Evolutionary conservation across 2,113 vertebrate genomes (phyloP).

Genomic region (Larimichthys crocea): DNA sequence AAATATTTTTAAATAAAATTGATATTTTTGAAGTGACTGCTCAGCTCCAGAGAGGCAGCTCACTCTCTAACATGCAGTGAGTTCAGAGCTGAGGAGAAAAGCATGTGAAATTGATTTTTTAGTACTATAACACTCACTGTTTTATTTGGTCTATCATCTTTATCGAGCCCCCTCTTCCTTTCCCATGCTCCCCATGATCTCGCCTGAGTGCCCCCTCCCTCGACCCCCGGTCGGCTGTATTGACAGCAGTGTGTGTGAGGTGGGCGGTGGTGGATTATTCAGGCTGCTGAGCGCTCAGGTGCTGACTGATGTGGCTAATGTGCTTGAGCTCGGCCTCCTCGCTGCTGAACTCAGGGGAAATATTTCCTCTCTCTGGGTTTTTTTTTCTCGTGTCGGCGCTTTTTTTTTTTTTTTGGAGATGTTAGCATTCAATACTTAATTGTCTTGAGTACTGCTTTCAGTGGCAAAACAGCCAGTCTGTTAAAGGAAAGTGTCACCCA

Average conservation of each 20-base stretch:
- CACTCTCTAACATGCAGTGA: constrained; percentile 11
- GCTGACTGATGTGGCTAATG: constrained; percentile 66
- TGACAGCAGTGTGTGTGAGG: constrained; percentile 35
- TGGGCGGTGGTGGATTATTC: constrained; percentile 44
- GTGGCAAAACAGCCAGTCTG: constrained; percentile 10
- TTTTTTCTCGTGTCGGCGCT: constrained; percentile 12
- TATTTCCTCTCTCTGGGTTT: background rate
- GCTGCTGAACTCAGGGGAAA: constrained; percentile 63
- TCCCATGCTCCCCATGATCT: constrained; percentile 67
- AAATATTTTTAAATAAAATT: background rate
- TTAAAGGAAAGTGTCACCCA: background rate
- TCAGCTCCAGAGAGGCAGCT: constrained; percentile 8
- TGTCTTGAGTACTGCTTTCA: constrained; percentile 20
- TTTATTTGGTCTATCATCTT: constrained; percentile 32
- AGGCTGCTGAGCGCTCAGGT: constrained; percentile 58
- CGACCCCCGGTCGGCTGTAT: constrained; percentile 46
- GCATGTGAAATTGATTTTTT: constrained; percentile 39
- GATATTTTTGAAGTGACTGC: background rate
- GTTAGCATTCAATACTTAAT: constrained; percentile 20
- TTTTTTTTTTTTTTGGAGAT: constrained; percentile 20
- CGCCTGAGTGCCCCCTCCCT: constrained; percentile 5
- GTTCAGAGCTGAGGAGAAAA: constrained; percentile 11
- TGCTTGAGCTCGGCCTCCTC: constrained; percentile 44
- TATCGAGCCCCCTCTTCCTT: constrained; percentile 36
- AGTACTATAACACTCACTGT: constrained; percentile 3